Conservation (phyloP, 2,113 vertebrate genomes). For the Hydrolagus affinis region DNA sequence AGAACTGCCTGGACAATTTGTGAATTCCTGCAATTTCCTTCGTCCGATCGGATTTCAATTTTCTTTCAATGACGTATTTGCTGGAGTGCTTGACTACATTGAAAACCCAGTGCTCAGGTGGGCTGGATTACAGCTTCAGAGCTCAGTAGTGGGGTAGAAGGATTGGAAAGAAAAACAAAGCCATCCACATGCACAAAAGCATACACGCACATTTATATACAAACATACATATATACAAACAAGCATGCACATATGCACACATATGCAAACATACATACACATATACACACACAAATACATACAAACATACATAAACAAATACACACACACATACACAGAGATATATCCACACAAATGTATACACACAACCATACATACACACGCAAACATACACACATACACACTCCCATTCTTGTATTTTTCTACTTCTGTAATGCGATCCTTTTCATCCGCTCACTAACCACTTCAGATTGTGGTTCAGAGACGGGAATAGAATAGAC, state of each 20-base stretch:
- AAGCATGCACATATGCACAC: too few relatives aligned
- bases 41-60: background rate
- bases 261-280: too few relatives aligned
- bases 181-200: too few relatives aligned
- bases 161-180: background rate
- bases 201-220: too few relatives aligned
- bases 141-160: background rate
- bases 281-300: too few relatives aligned
- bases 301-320: too few relatives aligned
- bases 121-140: background rate
- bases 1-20: background rate
- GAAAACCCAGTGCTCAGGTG: background rate
- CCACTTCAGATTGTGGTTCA: constrained; percentile 27
- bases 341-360: too few relatives aligned
- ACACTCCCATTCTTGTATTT: background rate
- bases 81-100: background rate
- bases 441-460: background rate
- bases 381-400: too few relatives aligned
- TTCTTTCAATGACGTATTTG: background rate
- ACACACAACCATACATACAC: too few relatives aligned
- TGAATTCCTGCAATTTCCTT: background rate
- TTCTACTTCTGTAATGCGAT: background rate
- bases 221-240: too few relatives aligned
- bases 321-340: too few relatives aligned
- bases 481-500: background rate